These are phyloP conservation scores for Todus mexicanus DNA, from an alignment of 2,797 vertebrate genomes.

Conservation along the genomic window DNA sequence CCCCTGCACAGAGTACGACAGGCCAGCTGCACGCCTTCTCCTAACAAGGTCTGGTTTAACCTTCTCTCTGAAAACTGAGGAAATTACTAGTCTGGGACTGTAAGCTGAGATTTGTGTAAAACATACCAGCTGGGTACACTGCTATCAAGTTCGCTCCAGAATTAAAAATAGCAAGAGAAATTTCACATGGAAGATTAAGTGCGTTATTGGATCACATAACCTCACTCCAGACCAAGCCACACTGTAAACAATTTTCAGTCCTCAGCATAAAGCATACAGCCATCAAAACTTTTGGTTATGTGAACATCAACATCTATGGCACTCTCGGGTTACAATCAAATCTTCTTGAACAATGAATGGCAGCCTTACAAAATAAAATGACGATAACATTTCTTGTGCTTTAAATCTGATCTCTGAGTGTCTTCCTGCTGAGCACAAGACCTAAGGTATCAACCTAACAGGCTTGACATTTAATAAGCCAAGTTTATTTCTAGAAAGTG, in stretches of 20 bases:
- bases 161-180: conserved; percentile 48
- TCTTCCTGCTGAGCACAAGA: not conserved
- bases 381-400: not conserved
- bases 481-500: conserved; percentile 52
- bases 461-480: conserved; percentile 27
- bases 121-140: not conserved
- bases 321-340: not conserved
- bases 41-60: not conserved
- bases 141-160: conserved; percentile 2
- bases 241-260: not conserved
- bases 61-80: not conserved
- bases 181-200: conserved; percentile 25
- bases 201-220: conserved; percentile 3
- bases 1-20: not conserved
- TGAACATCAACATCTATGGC: not conserved
- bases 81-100: not conserved
- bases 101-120: not conserved
- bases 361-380: not conserved
- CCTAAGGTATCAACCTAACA: not conserved
- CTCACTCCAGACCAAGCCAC: not conserved
- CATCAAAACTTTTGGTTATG: not conserved
- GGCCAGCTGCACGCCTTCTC: not conserved
- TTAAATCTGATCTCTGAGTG: not conserved
- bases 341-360: conserved; percentile 32
- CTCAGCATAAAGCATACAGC: not conserved